phyloP scores from a whole-genome alignment of 2,113 vertebrate genomes.

The Triplophysa rosa region DNA sequence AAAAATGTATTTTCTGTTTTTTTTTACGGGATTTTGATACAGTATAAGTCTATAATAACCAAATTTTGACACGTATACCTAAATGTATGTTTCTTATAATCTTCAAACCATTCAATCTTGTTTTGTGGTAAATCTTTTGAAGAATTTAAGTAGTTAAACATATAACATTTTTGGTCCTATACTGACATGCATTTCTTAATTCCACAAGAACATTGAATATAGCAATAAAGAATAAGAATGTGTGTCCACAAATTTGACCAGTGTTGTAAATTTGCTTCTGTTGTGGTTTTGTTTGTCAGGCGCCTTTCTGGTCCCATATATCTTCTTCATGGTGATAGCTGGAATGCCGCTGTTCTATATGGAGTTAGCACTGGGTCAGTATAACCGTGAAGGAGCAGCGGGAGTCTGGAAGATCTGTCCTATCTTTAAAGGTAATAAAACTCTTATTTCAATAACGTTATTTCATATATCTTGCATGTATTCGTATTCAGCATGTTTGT shows the following conservation, averaged over 20 bases:
- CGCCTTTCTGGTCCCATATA: conserved; percentile 87
- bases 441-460: not conserved
- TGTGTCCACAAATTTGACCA: not conserved
- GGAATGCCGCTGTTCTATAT: conserved; percentile 93
- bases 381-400: conserved; percentile 85
- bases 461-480: not conserved
- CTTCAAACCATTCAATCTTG: no score
- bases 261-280: not conserved
- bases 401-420: conserved; percentile 93
- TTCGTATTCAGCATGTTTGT: not conserved
- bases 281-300: conserved; percentile 65
- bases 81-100: no score
- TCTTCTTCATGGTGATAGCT: conserved; percentile 89
- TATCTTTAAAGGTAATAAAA: conserved; percentile 82
- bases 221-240: not conserved
- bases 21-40: no score
- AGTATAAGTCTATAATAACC: no score
- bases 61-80: no score
- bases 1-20: no score
- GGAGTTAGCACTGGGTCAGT: conserved; percentile 88
- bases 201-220: not conserved
- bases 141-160: no score
- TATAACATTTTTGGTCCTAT: no score
- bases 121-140: no score
- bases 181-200: no score